A percentile compares a stretch with the other conserved stretches of the same genome.
Evolutionary conservation across 37 sponge, comb jelly and placozoan species (phyloP).

Genomic region (Cliona cf. orientalis): DNA sequence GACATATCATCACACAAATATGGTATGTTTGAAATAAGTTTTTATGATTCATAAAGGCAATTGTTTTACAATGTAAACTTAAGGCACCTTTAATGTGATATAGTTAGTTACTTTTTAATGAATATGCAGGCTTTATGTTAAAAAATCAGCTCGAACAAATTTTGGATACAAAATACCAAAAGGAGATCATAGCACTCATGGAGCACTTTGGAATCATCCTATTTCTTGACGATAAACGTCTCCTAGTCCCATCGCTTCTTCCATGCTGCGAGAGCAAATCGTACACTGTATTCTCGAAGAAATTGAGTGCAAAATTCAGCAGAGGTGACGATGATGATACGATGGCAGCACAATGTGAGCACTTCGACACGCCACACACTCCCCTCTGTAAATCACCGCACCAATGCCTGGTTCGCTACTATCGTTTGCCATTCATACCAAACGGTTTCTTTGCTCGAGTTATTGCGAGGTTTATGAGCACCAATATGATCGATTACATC

Average conservation of each 20-base stretch:
- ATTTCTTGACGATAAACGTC: slow-evolving; percentile 38
- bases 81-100: too few relatives aligned
- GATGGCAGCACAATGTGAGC: background rate
- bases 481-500: slow-evolving; percentile 31
- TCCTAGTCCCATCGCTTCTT: slow-evolving; percentile 85
- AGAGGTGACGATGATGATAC: background rate
- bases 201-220: slow-evolving; percentile 83
- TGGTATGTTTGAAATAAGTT: slow-evolving; percentile 30
- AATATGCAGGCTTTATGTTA: slow-evolving; percentile 59
- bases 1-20: slow-evolving; percentile 53
- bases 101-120: too few relatives aligned
- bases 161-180: slow-evolving; percentile 10
- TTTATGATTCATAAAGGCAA: background rate
- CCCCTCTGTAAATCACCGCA: slow-evolving; percentile 27
- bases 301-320: background rate
- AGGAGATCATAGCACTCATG: slow-evolving; percentile 67
- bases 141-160: slow-evolving; percentile 30
- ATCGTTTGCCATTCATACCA: slow-evolving; percentile 72
- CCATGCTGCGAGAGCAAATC: slow-evolving; percentile 50
- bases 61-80: background rate
- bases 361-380: slow-evolving; percentile 13
- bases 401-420: slow-evolving; percentile 38
- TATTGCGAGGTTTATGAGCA: slow-evolving; percentile 71
- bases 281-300: slow-evolving; percentile 22
- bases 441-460: slow-evolving; percentile 84